Evolutionary conservation across 2,888 invertebrate genomes (phyloP), one percentile per base, ranked within the genome.

Genomic region (Melieria crassipennis): DNA sequence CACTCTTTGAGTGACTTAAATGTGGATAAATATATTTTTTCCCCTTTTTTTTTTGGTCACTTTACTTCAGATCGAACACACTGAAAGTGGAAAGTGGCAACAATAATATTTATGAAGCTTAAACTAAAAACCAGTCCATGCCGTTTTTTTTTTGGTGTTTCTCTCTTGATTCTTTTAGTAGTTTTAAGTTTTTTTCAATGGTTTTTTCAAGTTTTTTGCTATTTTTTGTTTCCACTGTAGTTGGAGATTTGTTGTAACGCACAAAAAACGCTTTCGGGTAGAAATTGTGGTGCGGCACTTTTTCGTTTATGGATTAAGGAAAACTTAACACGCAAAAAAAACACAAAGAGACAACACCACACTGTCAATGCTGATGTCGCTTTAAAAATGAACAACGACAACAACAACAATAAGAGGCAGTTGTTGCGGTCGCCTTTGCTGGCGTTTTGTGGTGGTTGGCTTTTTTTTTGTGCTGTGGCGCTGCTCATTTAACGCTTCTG

Each of bases 21-120:
- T 30, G 30, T 30, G 30, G 2, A 30, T 30, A 30, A 30, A 30
- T 30, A 30, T 30, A 30, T 1, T 30, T 30, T 30, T 30, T 30
- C 30, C 30, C 30, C 1, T 30, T 30, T 30, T 30, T 30, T 30
- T 30, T 30, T 16, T 16, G 16, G 3, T 30, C 30, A 30, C 30
- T 30, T 30, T 30, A 30, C 30, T 30, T 30, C 30, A 30, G 1
- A 30, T 30, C 3, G 30, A 30, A 30, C 30, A 30, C 30, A 30
- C 3, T 2, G 30, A 30, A 30, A 30, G 30, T 30, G 30, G 30
- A 30, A 30, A 30, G 30, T 2, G 30, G 30, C 74, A 76, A 75
- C 76, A 76, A 75, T 75, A 69, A 74, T 72, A 74, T 75, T 74
- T 73, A 65, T 73, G 64, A 61, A 73, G 74, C 74, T 75, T 73